These are phyloP conservation scores for Cygnus buccinator DNA, from an alignment of 2,113 vertebrate genomes.

Conservation along the genomic window DNA sequence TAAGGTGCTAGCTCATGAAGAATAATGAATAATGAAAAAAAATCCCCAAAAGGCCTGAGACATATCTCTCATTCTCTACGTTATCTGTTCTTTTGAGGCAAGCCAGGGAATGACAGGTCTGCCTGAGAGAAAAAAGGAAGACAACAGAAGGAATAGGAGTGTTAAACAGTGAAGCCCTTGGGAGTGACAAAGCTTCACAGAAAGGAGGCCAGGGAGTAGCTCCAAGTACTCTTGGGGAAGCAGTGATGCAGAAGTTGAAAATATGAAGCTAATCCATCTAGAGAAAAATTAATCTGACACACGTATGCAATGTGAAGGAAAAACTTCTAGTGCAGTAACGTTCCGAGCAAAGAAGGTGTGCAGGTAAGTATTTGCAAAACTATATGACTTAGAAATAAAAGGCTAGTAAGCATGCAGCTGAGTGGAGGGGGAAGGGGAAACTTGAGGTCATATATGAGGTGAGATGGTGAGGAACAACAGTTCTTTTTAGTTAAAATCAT, in stretches of 20 bases:
- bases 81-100: background rate
- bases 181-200: background rate
- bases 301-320: background rate
- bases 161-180: background rate
- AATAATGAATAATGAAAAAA: background rate
- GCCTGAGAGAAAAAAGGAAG: background rate
- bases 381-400: background rate
- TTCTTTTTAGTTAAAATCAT: background rate
- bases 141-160: background rate
- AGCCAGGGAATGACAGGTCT: background rate
- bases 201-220: background rate
- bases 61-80: background rate
- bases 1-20: background rate
- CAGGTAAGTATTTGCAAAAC: background rate
- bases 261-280: background rate
- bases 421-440: background rate
- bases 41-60: background rate
- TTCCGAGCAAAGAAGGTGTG: background rate
- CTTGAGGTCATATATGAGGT: background rate
- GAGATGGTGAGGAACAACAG: background rate
- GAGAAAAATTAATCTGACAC: background rate
- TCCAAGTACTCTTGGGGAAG: background rate
- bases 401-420: background rate
- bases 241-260: background rate
- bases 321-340: background rate